phyloP scores from a whole-genome alignment of 1,140 invertebrate genomes.

The Tetramorium simillimum region DNA sequence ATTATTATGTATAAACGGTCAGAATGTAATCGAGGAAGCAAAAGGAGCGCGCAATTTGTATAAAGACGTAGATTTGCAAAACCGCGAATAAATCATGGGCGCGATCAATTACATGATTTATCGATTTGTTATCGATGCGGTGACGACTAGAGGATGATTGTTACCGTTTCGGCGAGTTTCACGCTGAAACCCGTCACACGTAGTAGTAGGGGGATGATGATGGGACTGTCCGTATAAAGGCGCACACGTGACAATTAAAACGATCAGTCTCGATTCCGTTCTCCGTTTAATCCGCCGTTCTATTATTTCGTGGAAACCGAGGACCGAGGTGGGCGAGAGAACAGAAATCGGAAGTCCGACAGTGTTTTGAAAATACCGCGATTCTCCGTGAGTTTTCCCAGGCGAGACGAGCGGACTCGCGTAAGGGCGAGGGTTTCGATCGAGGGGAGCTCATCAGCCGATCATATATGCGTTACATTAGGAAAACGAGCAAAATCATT shows the following conservation, averaged over 20 bases:
- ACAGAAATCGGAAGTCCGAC: constrained; percentile 6
- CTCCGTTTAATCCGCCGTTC: constrained; percentile 67
- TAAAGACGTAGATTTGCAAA: background rate
- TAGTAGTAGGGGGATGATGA: constrained; percentile 73
- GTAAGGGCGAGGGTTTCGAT: background rate
- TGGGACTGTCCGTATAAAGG: constrained; percentile 75
- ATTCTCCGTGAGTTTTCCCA: background rate
- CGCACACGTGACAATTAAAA: constrained; percentile 80
- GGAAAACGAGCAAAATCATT: constrained; percentile 85
- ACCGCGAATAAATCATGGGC: background rate
- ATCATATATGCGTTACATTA: constrained; percentile 84
- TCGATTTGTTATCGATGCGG: background rate
- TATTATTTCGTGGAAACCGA: background rate
- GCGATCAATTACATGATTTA: constrained; percentile 26
- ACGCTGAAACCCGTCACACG: background rate
- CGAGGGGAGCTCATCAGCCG: background rate
- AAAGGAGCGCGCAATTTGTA: background rate
- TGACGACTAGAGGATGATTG: background rate
- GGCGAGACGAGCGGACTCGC: background rate
- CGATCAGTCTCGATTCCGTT: constrained; percentile 78
- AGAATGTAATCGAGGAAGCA: background rate
- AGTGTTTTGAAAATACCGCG: background rate
- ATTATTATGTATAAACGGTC: background rate
- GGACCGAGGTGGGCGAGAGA: background rate
- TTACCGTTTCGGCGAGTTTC: constrained; percentile 59